Evolutionary conservation across 2,113 vertebrate species (phyloP).

Genomic region (Ptilonorhynchus violaceus): DNA sequence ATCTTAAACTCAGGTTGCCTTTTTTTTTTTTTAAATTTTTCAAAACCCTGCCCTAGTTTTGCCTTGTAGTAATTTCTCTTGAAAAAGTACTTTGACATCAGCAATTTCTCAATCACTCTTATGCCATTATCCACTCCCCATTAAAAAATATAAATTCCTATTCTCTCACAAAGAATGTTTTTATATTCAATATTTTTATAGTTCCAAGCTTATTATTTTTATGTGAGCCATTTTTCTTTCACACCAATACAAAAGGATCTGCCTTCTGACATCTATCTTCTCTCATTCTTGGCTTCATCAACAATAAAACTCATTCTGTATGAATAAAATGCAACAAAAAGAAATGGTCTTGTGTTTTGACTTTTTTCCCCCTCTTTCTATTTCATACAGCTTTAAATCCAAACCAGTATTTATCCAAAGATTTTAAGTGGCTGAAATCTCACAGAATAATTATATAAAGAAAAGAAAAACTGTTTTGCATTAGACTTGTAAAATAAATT

Average conservation of each 20-base stretch:
- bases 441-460: conserved; percentile 1
- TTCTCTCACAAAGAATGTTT: background rate
- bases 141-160: background rate
- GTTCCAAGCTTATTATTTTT: background rate
- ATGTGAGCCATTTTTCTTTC: conserved; percentile 13
- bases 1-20: background rate
- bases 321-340: conserved; percentile 1
- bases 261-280: conserved; percentile 17
- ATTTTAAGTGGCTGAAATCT: background rate
- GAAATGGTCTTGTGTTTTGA: background rate
- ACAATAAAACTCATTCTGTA: conserved; percentile 8
- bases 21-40: background rate
- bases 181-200: conserved; percentile 20
- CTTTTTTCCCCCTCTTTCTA: background rate
- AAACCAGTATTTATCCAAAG: background rate
- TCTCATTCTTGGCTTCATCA: conserved; percentile 3
- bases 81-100: background rate
- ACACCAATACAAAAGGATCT: background rate
- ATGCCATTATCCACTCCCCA: background rate
- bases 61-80: background rate
- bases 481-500: background rate
- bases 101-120: background rate
- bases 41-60: background rate
- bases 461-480: background rate
- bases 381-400: background rate